Conservation (phyloP, 2,888 invertebrate genomes). For the Taenaris catops region DNA sequence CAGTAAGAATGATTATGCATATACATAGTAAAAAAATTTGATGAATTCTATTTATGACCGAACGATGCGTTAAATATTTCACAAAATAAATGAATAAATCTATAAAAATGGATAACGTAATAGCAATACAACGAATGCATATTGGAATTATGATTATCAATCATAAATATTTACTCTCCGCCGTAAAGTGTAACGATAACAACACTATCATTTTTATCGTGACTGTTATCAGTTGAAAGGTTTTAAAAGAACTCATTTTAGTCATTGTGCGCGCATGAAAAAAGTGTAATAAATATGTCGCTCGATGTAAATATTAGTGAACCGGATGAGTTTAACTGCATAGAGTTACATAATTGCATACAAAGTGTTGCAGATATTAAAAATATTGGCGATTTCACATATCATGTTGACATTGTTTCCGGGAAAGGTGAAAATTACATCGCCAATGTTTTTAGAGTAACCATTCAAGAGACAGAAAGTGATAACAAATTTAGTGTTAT, state of each 20-base stretch:
- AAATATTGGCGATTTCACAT: slow-evolving; percentile 47
- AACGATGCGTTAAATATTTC: background rate
- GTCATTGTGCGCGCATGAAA: background rate
- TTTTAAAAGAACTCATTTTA: slow-evolving; percentile 9
- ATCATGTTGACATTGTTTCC: slow-evolving; percentile 55
- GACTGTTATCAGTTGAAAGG: slow-evolving; percentile 15
- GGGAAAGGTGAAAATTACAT: slow-evolving; percentile 55
- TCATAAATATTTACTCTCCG: slow-evolving; percentile 1
- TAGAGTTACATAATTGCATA: slow-evolving; percentile 52
- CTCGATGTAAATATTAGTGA: slow-evolving; percentile 68
- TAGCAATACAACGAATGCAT: too few species aligned
- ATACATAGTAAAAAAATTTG: too few species aligned
- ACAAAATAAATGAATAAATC: too few species aligned
- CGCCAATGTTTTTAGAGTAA: slow-evolving; percentile 58
- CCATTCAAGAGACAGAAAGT: slow-evolving; percentile 40
- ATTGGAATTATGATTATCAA: background rate
- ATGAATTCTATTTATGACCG: too few species aligned
- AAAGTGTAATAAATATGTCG: slow-evolving; percentile 44
- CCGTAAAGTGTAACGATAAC: slow-evolving; percentile 8
- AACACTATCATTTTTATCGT: slow-evolving; percentile 12
- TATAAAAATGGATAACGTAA: too few species aligned
- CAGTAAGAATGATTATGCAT: too few species aligned
- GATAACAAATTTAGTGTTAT: slow-evolving; percentile 43
- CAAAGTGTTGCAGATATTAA: slow-evolving; percentile 42
- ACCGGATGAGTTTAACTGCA: slow-evolving; percentile 60